Base-by-base conservation (phyloP, 2,113 vertebrate genomes). In the Cyprinodon brontotheroides region DNA sequence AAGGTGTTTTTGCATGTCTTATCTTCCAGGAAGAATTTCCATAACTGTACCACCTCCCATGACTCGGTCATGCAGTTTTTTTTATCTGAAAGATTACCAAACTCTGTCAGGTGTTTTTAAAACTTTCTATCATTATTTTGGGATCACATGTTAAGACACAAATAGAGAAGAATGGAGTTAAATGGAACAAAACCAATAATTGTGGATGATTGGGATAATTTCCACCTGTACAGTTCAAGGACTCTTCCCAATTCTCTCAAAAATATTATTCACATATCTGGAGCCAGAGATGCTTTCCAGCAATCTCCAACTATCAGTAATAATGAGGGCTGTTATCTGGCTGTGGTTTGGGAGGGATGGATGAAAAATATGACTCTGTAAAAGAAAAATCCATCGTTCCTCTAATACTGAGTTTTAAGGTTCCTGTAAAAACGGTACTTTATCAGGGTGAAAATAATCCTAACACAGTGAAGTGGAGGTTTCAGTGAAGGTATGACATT, bases 101-200 rank as follows among this genome's bases (percentile, higher is more conserved):
- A 65, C 50, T 40, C 36, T 68, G 75, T 77, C 59, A 75, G 70
- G 65, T 79, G 62, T 86, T 74, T 87, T 20, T 41, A 48, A 75
- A 38, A 12, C 62, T 53, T 10, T 29, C 41, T 73, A 17, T 14
- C 39, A 68, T 68, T 59, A 43, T 81, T 38, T 50, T 37, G 77
- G 41, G 62, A 36, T 74, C 79, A 68, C 4, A n/a, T 65, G 65
- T 86, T 14, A 68, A 70, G 65, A 57, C 0, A 50, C 61, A 81
- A 61, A 68, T 64, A 68, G 64, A 59, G 72, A 62, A 72, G 69
- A 81, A 57, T n/a, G 2, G 50, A 57, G 29, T 29, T 29, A 29
- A 29, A n/a, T n/a, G 50, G 10, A 57, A 57, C 20, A 6, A 57
- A 20, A n/a, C 39, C 48, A 72, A 79, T 70, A 60, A 70, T 39